Conservation (phyloP, 2,797 vertebrate species). For the Chelon labrosus region DNA sequence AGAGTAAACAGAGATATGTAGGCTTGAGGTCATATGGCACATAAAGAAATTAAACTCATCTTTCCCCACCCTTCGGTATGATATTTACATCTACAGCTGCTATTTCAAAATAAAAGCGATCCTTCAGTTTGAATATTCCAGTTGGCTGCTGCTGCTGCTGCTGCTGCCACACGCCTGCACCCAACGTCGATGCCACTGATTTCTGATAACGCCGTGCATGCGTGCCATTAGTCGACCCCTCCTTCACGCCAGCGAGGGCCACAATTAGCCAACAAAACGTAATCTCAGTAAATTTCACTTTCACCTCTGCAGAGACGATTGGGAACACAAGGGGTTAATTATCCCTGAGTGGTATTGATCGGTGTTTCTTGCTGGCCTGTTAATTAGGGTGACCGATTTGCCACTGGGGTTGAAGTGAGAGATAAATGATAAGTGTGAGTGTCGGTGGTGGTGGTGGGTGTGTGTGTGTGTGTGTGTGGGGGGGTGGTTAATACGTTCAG, state of each 20-base stretch:
- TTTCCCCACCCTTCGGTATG: neutral
- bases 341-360: conserved; percentile 66
- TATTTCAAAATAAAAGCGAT: conserved; percentile 10
- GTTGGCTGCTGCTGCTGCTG: neutral
- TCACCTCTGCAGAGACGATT: conserved; percentile 55
- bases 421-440: conserved; percentile 58
- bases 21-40: neutral
- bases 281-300: conserved; percentile 78
- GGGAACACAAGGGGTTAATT: conserved; percentile 76
- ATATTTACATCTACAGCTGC: neutral
- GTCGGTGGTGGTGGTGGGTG: too few species aligned
- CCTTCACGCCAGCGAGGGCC: conserved; percentile 41
- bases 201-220: conserved; percentile 27
- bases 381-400: conserved; percentile 80
- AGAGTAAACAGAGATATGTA: neutral
- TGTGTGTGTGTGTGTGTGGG: too few species aligned
- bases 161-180: neutral
- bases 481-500: conserved; percentile 12
- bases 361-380: conserved; percentile 57
- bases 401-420: conserved; percentile 46
- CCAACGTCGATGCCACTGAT: conserved; percentile 14
- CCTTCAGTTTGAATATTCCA: neutral
- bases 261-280: conserved; percentile 69
- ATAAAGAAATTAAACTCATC: conserved; percentile 1
- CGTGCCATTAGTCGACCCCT: conserved; percentile 28